Base-by-base conservation (phyloP, 1,140 invertebrate genomes). In the Globodera ellingtonae region DNA sequence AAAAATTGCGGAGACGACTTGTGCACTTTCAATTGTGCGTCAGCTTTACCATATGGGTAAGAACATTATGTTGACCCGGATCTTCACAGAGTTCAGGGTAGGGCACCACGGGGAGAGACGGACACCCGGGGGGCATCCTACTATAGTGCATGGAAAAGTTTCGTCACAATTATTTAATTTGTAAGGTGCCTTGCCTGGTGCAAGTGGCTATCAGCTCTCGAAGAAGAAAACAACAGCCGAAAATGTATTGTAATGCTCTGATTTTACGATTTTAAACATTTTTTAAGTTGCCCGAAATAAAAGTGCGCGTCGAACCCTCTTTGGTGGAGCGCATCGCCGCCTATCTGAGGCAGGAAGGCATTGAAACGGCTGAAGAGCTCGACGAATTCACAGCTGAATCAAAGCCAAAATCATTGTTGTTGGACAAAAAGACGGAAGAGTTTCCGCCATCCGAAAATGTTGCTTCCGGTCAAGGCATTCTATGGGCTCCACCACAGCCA, bases 1-100 rank as follows among this genome's bases (percentile, higher is more conserved):
- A 87, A 96, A 98, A 90, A 93, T 93, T 2, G 96, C 97, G 0
- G 97, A 95, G 84, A 97, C 98, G 90, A 95, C 94, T 52, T 98
- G 96, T 90, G 96, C 97, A 4, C 90, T 99, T 9, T 98, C 96
- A 0, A 90, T 98, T 15, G 95, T 98, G 0, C 91, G 97, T 18
- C 96, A 99, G 89, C 90, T 99, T 5, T 98, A 93, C 89, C 96
- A 98, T 92, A 92, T 98, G 71, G 94, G 94, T 75, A 35, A 21
- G 6, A 3, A 59, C 18, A 18, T 71, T 72, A 3, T 44, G 47
- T 8, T 7, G 52, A 21, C 35, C 35, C 35, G 35, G 35, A 2
- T 35, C 35, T 35, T 35, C 35, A 35, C 35, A 35, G 35, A 35
- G 35, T 35, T 35, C 35, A 35, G 35, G 3, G 35, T 35, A 35